A percentile compares a stretch with the other conserved stretches of the same genome.
These are phyloP conservation scores for Diachrysia chrysitis DNA, from an alignment of 2,888 invertebrate species.

Conservation along the genomic window DNA sequence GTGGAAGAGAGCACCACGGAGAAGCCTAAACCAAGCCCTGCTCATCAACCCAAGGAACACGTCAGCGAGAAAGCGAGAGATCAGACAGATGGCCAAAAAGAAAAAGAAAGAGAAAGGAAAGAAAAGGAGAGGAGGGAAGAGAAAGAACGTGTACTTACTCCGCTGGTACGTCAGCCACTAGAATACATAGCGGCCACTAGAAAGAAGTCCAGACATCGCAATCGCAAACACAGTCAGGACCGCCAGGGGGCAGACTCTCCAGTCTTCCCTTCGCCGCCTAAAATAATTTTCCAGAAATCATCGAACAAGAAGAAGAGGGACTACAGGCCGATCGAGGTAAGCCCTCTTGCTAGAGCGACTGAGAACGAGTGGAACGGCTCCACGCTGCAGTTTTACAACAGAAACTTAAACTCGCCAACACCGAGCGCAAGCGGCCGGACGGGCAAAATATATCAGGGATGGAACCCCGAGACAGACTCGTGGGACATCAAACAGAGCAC, in stretches of 20 bases:
- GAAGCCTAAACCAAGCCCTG: slow-evolving; percentile 63
- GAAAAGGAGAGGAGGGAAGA: slow-evolving; percentile 75
- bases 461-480: slow-evolving; percentile 85
- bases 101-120: slow-evolving; percentile 56
- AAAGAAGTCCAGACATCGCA: slow-evolving; percentile 92
- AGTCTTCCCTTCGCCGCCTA: slow-evolving; percentile 91
- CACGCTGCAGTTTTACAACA: slow-evolving; percentile 92
- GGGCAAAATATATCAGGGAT: slow-evolving; percentile 85
- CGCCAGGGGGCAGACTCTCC: slow-evolving; percentile 92
- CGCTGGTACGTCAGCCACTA: slow-evolving; percentile 92
- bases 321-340: slow-evolving; percentile 87
- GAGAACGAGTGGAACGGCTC: slow-evolving; percentile 92
- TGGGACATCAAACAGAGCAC: slow-evolving; percentile 90
- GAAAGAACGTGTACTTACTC: slow-evolving; percentile 89
- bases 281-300: slow-evolving; percentile 89
- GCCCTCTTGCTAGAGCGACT: slow-evolving; percentile 82
- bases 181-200: slow-evolving; percentile 93
- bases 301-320: slow-evolving; percentile 90
- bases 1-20: slow-evolving; percentile 74
- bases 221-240: slow-evolving; percentile 90
- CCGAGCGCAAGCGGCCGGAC: slow-evolving; percentile 87
- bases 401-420: slow-evolving; percentile 89
- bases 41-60: slow-evolving; percentile 65
- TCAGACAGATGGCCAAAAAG: slow-evolving; percentile 50
- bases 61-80: slow-evolving; percentile 64